A percentile compares a stretch with the other conserved stretches of the same genome.
Evolutionary conservation across 2,797 vertebrate genomes (phyloP).

Genomic region (Alcedo atthis): DNA sequence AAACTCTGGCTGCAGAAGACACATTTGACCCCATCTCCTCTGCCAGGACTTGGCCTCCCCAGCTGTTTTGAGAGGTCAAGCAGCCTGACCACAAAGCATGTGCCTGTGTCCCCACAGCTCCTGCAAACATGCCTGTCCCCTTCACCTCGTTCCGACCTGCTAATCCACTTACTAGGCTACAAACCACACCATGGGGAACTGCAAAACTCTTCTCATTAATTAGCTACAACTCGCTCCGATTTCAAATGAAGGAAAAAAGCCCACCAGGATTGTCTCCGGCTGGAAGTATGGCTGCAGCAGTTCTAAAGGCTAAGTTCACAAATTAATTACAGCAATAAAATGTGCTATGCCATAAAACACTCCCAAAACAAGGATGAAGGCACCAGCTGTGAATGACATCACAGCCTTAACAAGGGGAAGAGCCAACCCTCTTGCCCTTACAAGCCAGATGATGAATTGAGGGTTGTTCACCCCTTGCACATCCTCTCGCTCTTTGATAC

Average conservation of each 20-base stretch:
- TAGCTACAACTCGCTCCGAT: background rate
- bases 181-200: background rate
- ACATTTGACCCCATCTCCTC: background rate
- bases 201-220: constrained; percentile 14
- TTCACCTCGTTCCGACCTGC: background rate
- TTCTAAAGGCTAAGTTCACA: constrained; percentile 38
- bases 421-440: constrained; percentile 1
- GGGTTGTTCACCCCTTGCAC: background rate
- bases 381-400: constrained; percentile 33
- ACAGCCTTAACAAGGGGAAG: background rate
- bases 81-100: background rate
- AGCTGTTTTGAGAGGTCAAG: background rate
- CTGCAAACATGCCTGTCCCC: background rate
- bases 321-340: constrained; percentile 65
- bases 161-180: background rate
- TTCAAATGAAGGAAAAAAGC: background rate
- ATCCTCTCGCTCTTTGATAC: background rate
- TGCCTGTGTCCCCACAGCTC: background rate
- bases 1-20: background rate
- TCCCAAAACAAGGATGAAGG: background rate
- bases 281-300: background rate
- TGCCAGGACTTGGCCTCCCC: background rate
- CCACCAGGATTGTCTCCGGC: background rate
- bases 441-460: background rate
- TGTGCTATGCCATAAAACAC: background rate